These are phyloP conservation scores for Gobiocypris rarus DNA, from an alignment of 2,113 vertebrate genomes.

Conservation along the genomic window DNA sequence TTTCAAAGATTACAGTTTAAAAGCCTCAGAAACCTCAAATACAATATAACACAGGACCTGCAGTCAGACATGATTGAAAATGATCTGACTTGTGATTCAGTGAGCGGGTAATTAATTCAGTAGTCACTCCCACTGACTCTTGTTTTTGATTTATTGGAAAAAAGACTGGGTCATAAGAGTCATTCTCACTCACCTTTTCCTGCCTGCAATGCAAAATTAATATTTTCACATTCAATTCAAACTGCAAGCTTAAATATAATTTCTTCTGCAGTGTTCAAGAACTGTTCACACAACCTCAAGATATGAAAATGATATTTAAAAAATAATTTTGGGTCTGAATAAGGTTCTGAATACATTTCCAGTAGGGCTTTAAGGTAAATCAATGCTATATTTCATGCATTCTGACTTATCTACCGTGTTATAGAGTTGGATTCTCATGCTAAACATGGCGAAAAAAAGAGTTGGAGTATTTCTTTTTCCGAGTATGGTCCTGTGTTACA, in stretches of 20 bases:
- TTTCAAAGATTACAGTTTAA: background rate
- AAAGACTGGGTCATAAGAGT: constrained; percentile 10
- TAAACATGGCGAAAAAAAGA: no score
- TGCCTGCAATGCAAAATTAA: background rate
- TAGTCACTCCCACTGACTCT: background rate
- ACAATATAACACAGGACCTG: background rate
- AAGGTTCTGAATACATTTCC: background rate
- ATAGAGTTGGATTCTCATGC: no score
- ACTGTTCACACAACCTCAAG: background rate
- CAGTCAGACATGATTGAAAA: background rate
- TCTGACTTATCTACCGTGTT: no score
- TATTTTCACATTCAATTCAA: background rate
- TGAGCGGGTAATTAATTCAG: constrained; percentile 17
- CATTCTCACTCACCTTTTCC: background rate
- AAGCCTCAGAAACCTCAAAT: background rate
- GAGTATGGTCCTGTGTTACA: no score
- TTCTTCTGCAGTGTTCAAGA: background rate
- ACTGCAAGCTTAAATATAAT: background rate
- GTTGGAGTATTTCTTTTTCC: no score
- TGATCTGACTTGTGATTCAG: constrained; percentile 19
- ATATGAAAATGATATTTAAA: background rate
- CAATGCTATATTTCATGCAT: no score
- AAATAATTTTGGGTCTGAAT: background rate
- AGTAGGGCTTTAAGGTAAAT: background rate
- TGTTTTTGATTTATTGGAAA: constrained; percentile 15